Evolutionary conservation across 2,888 invertebrate species (phyloP), one percentile per base, ranked within the genome.

Genomic region (Gryllus longicercus): DNA sequence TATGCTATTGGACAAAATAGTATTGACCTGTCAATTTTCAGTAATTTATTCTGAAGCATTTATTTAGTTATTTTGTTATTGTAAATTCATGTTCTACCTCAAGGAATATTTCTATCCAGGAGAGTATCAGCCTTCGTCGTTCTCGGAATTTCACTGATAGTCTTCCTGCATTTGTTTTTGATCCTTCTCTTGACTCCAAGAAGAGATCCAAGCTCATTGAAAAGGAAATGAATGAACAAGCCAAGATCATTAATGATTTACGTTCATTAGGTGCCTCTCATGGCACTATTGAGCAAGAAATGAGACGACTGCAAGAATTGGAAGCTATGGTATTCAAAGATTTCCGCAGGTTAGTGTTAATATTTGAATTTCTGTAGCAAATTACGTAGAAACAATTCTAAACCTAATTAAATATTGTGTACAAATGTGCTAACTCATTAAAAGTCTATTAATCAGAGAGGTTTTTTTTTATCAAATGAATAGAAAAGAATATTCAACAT

Each of bases 161-260:
- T 85, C 88, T 96, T 78, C 96, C 96, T 0, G 92, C 94, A 11
- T 96, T 96, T 87, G 92, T 95, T 79, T 93, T 95, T 85, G 95
- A 96, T 88, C 91, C 93, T 18, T 91, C 91, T 11, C 89, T 95
- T 76, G 95, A 95, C 86, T 93, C 95, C 18, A 93, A 93, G 85
- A 93, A 94, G 85, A 91, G 97, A 21, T 96, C 96, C n/a, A 94
- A 96, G 85, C 90, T 97, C 82, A 95, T 98, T 84, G 98, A 98
- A 88, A 95, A 95, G 86, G 97, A 97, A 88, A 97, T 99, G 96
- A 96, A 96, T 85, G 98, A 98, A 86, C 97, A 98, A 87, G 95
- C 97, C 16, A 96, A 96, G 88, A 94, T 97, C 80, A 97, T 99
- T 82, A 96, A 96, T 86, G 98, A 98, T 87, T 88, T 99, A 83